Conservation (phyloP, 2,888 invertebrate genomes). For the Leptopterna dolabrata region DNA sequence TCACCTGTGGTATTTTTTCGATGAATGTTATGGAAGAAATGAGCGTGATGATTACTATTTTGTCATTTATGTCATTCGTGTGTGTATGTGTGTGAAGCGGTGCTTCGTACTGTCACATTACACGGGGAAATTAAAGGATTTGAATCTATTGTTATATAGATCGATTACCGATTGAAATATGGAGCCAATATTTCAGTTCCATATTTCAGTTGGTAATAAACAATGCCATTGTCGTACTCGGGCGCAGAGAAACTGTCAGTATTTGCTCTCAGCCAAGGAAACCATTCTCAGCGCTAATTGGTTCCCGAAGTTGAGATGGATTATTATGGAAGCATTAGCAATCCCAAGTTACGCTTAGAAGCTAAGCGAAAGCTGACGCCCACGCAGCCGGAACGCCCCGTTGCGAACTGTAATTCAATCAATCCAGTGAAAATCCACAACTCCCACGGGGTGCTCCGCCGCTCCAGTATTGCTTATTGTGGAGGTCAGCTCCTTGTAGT, state of each 20-base stretch:
- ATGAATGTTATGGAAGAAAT: too few species aligned
- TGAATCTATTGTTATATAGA: too few species aligned
- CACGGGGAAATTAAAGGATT: too few species aligned
- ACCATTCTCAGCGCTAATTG: not conserved
- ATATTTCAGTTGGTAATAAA: too few species aligned
- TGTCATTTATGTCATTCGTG: too few species aligned
- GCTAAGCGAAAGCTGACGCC: not conserved
- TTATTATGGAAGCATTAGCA: not conserved
- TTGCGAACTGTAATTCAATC: not conserved
- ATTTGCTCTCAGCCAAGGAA: not conserved
- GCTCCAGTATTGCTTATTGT: not conserved
- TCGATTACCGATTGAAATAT: too few species aligned
- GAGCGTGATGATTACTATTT: too few species aligned
- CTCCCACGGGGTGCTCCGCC: not conserved
- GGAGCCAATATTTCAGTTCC: too few species aligned
- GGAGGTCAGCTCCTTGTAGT: not conserved
- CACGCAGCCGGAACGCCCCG: not conserved
- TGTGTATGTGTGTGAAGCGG: too few species aligned
- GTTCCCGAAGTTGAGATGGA: not conserved
- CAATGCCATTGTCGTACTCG: not conserved
- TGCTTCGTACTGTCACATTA: too few species aligned
- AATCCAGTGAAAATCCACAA: not conserved
- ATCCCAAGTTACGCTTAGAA: not conserved
- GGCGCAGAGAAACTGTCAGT: not conserved
- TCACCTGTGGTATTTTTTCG: too few species aligned